A percentile compares a stretch with the other conserved stretches of the same genome.
Conservation (phyloP, 2,797 vertebrate species). For the Gallinago solitaria region DNA sequence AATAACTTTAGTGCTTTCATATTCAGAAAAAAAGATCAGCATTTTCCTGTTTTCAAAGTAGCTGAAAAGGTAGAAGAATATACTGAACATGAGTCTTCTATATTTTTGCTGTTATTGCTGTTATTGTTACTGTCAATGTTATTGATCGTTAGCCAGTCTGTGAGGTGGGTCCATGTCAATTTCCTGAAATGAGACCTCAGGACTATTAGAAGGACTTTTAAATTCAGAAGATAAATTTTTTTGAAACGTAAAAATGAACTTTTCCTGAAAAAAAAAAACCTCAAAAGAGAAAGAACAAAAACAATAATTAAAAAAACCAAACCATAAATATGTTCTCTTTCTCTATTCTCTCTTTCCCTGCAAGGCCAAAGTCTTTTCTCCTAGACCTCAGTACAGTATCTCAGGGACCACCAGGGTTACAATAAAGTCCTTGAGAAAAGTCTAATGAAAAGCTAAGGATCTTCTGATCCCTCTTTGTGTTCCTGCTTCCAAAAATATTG, state of each 20-base stretch:
- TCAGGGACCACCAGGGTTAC: background rate
- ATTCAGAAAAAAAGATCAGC: background rate
- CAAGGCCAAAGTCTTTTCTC: background rate
- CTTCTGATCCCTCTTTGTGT: background rate
- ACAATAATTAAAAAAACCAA: background rate
- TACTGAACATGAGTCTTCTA: background rate
- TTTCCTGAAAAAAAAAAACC: background rate
- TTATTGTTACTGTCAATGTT: background rate
- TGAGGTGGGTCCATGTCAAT: background rate
- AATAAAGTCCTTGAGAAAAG: background rate
- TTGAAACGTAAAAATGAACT: background rate
- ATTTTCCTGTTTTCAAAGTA: slow-evolving; percentile 14
- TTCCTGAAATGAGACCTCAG: background rate
- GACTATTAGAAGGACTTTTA: background rate
- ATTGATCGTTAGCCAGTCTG: background rate
- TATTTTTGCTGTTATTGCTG: background rate
- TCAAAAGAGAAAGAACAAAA: background rate
- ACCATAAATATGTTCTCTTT: background rate
- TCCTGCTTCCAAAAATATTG: background rate
- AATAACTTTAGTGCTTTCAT: background rate
- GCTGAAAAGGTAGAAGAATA: background rate
- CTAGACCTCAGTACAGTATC: background rate
- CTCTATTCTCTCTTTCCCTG: background rate
- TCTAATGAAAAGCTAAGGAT: background rate
- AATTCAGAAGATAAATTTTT: background rate